These are phyloP conservation scores for Carassius gibelio DNA, from an alignment of 2,113 vertebrate species.

Conservation along the genomic window DNA sequence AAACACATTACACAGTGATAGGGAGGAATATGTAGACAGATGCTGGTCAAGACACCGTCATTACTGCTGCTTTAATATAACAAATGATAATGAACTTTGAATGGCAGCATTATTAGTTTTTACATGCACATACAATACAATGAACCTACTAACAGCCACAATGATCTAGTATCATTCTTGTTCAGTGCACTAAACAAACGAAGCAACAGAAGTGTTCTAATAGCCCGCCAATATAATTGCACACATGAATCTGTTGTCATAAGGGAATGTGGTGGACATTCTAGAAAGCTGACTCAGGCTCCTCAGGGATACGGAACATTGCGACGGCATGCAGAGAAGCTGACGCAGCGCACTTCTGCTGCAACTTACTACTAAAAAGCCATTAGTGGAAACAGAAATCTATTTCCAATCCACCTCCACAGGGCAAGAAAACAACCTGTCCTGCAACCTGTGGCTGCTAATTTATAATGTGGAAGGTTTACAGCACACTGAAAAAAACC, in stretches of 20 bases:
- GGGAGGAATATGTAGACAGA: not conserved
- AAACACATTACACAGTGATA: not conserved
- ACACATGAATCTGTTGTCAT: not conserved
- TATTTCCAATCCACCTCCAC: conserved; percentile 35
- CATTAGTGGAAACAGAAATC: conserved; percentile 52
- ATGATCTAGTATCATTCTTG: not conserved
- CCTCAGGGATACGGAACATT: conserved; percentile 33
- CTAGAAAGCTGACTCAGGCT: conserved; percentile 37
- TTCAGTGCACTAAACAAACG: not conserved
- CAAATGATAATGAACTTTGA: not conserved
- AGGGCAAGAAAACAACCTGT: not conserved
- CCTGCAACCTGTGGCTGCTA: not conserved
- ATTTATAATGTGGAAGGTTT: not conserved
- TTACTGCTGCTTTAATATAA: not conserved
- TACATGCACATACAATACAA: not conserved
- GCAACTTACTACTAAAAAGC: conserved; percentile 40
- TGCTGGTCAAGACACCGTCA: not conserved
- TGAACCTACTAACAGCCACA: not conserved
- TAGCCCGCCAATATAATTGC: not conserved
- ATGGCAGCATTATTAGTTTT: not conserved
- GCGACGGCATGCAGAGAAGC: conserved; percentile 34
- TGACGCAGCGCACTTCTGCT: conserved; percentile 36
- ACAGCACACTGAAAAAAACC: not conserved
- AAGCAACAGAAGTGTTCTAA: not conserved
- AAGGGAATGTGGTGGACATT: not conserved